These are phyloP conservation scores for Galeopterus variegatus DNA, from an alignment of 2,113 vertebrate species.

Conservation along the genomic window DNA sequence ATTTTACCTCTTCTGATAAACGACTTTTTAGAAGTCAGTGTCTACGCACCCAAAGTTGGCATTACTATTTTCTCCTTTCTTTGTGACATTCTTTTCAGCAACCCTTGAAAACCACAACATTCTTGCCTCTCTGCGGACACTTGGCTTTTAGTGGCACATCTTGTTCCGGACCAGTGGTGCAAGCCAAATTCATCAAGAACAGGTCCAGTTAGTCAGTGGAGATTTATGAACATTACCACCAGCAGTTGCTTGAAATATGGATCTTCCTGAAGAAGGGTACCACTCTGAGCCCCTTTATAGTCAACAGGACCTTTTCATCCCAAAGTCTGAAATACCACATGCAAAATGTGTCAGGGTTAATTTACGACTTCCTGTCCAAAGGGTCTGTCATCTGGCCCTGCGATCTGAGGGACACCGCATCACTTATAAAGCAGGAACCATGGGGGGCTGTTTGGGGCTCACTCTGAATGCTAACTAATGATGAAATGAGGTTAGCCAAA, in stretches of 20 bases:
- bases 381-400: not conserved
- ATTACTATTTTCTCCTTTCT: not conserved
- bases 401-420: not conserved
- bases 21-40: not conserved
- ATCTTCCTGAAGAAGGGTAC: not conserved
- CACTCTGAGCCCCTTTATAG: not conserved
- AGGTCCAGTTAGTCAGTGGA: conserved; percentile 11
- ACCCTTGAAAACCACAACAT: not conserved
- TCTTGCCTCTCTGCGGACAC: conserved; percentile 29
- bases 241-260: not conserved
- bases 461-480: not conserved
- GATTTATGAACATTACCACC: conserved; percentile 33
- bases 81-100: not conserved
- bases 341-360: not conserved
- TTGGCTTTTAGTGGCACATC: not conserved
- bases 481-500: not conserved
- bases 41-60: not conserved
- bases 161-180: conserved; percentile 53
- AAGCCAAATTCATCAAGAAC: not conserved
- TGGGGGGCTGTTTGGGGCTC: not conserved
- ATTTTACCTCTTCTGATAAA: not conserved
- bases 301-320: not conserved
- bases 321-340: not conserved
- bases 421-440: not conserved
- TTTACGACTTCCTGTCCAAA: not conserved